Conservation (phyloP, 2,888 invertebrate genomes). For the Celastrina argiolus region DNA sequence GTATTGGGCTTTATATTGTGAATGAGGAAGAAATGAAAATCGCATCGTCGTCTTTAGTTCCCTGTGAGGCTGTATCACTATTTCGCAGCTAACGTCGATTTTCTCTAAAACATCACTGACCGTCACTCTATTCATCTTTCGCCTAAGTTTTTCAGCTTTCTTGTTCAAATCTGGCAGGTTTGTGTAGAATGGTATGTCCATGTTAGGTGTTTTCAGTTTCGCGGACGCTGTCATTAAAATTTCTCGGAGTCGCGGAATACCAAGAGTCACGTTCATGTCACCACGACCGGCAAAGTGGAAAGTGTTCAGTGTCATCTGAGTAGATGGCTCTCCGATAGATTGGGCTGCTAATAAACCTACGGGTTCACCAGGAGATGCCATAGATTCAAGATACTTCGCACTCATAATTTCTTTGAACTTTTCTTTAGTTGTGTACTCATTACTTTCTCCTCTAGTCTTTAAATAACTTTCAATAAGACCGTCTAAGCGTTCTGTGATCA, state of each 20-base stretch:
- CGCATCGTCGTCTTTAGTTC: conserved; percentile 81
- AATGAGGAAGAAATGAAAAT: conserved; percentile 85
- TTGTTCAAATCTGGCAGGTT: conserved; percentile 62
- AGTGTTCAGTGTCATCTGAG: conserved; percentile 99
- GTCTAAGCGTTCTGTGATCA: conserved; percentile 89
- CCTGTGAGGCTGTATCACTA: conserved; percentile 76
- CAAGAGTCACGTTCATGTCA: conserved; percentile 99
- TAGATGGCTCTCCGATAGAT: conserved; percentile 99
- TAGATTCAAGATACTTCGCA: conserved; percentile 85
- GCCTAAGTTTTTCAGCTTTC: conserved; percentile 83
- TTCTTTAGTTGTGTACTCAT: conserved; percentile 55
- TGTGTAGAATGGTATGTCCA: conserved; percentile 91
- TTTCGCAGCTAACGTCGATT: conserved; percentile 79
- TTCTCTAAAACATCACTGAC: conserved; percentile 88
- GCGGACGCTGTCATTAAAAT: conserved; percentile 97
- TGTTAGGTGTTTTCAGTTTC: conserved; percentile 96
- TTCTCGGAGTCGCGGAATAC: conserved; percentile 97
- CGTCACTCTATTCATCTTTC: conserved; percentile 86
- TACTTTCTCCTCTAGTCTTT: conserved; percentile 56
- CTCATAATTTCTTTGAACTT: conserved; percentile 84
- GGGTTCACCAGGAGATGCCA: conserved; percentile 95
- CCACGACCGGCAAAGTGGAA: conserved; percentile 99
- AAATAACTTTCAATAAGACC: conserved; percentile 80
- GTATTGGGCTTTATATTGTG: conserved; percentile 85
- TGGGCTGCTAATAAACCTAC: conserved; percentile 98